Evolutionary conservation across 1,140 invertebrate species (phyloP), one percentile per base, ranked within the genome.

Genomic region (Drosophila trapezifrons): DNA sequence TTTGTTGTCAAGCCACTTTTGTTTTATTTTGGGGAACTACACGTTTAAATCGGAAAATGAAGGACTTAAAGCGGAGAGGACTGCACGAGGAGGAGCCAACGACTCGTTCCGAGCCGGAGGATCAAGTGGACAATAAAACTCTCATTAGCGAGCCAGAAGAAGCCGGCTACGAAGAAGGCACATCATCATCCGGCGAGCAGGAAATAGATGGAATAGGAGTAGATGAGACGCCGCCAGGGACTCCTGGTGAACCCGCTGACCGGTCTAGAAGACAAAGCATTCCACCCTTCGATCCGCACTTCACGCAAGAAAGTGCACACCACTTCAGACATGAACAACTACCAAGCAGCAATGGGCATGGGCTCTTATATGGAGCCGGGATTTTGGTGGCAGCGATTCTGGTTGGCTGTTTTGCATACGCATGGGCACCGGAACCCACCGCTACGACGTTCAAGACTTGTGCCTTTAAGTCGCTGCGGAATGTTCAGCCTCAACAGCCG

Each of bases 401-500:
- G 4, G 13, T 72, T n/a, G 27, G 54, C 40, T 54, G 10, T 25
- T 17, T 32, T 18, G 18, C 57, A 12, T 13, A 17, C 1, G 49
- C 29, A 29, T 27, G 1, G 17, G 55, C 32, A 49, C 67, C 18
- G 13, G 47, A 7, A 22, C 27, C 8, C 1, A n/a, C n/a, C 22
- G 20, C 4, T 17, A 1, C 0, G 20, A 18, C 13, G 4, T 20
- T 52, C 7, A 87, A 83, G 17, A 35, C 15, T 5, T 87, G 83
- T 37, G 45, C 13, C 5, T 90, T 90, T 35, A 15, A 54, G 1
- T 13, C 27, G 3, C 18, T 85, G 10, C 58, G 62, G 1, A 2
- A 46, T 7, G 55, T 1, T 1, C 1, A 13, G 7, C 85, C 85
- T 1, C 3, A 45, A 9, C 85, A 90, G 37, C 43, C 67, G 2